A percentile compares a stretch with the other conserved stretches of the same genome.
Conservation (phyloP, 2,888 invertebrate genomes). For the Iphiclides podalirius region DNA sequence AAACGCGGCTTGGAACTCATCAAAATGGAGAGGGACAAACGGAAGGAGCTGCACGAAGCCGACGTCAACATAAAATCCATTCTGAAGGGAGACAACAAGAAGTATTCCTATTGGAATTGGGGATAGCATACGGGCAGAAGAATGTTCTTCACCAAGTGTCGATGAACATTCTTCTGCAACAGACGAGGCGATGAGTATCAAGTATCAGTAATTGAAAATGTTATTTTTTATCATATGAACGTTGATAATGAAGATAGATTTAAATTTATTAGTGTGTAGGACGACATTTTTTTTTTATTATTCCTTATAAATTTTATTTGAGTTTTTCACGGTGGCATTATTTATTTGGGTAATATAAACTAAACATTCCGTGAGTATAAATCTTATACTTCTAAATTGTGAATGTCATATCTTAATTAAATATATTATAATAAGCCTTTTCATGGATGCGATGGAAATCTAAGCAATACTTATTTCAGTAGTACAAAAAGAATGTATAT, state of each 20-base stretch:
- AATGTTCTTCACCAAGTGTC: constrained; percentile 72
- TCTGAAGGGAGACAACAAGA: constrained; percentile 62
- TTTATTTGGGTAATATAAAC: too few species aligned
- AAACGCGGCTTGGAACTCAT: constrained; percentile 82
- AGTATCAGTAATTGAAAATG: constrained; percentile 28
- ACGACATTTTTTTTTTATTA: too few species aligned
- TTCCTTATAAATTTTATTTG: too few species aligned
- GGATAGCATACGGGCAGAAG: constrained; percentile 80
- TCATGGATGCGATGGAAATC: too few species aligned
- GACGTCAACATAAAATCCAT: constrained; percentile 59
- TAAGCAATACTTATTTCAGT: constrained; percentile 10
- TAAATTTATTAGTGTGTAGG: not conserved
- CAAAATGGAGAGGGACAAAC: constrained; percentile 75
- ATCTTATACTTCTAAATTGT: constrained; percentile 20
- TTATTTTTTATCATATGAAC: constrained; percentile 7
- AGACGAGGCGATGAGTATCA: constrained; percentile 8
- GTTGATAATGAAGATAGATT: not conserved
- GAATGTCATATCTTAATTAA: constrained; percentile 14
- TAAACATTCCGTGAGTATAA: constrained; percentile 23
- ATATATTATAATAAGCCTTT: constrained; percentile 2
- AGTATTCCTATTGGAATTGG: constrained; percentile 73
- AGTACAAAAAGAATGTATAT: constrained; percentile 19
- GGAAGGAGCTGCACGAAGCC: constrained; percentile 63
- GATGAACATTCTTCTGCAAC: constrained; percentile 67
- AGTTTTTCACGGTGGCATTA: too few species aligned